phyloP scores from a whole-genome alignment of 2,888 invertebrate genomes.

The Aplocera efformata region DNA sequence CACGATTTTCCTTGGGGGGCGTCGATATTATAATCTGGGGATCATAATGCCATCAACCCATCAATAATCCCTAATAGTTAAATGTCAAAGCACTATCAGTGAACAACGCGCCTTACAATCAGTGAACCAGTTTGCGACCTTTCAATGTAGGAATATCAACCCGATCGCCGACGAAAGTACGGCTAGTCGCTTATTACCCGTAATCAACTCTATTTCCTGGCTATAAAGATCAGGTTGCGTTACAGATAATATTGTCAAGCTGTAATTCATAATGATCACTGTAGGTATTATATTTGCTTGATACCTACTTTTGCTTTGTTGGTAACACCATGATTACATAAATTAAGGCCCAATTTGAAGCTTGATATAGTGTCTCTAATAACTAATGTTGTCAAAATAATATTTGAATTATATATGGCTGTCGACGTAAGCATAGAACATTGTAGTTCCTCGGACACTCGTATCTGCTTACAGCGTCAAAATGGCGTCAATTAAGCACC shows the following conservation, averaged over 20 bases:
- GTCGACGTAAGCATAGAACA: too few relatives aligned
- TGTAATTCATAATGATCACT: slow-evolving; percentile 49
- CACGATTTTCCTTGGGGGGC: too few relatives aligned
- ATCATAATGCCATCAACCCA: background rate
- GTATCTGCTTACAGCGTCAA: too few relatives aligned
- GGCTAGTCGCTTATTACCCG: slow-evolving; percentile 35
- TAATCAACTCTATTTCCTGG: slow-evolving; percentile 25
- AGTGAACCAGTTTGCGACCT: slow-evolving; percentile 54
- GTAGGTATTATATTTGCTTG: slow-evolving; percentile 50
- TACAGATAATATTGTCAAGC: slow-evolving; percentile 32
- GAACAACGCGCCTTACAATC: slow-evolving; percentile 34
- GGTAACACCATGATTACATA: too few relatives aligned
- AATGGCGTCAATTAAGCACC: too few relatives aligned
- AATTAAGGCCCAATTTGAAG: too few relatives aligned
- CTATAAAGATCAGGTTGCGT: slow-evolving; percentile 31
- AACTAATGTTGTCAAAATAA: too few relatives aligned
- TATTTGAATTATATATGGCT: too few relatives aligned
- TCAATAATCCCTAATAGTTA: slow-evolving; percentile 35
- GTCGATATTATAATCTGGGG: too few relatives aligned
- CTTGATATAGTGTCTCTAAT: too few relatives aligned
- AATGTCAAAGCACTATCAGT: slow-evolving; percentile 20
- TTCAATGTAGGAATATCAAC: slow-evolving; percentile 56
- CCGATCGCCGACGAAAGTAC: slow-evolving; percentile 52
- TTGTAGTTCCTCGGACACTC: too few relatives aligned
- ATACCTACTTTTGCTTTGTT: slow-evolving; percentile 43